phyloP scores from a whole-genome alignment of 2,797 vertebrate species.

The Momotus momota region DNA sequence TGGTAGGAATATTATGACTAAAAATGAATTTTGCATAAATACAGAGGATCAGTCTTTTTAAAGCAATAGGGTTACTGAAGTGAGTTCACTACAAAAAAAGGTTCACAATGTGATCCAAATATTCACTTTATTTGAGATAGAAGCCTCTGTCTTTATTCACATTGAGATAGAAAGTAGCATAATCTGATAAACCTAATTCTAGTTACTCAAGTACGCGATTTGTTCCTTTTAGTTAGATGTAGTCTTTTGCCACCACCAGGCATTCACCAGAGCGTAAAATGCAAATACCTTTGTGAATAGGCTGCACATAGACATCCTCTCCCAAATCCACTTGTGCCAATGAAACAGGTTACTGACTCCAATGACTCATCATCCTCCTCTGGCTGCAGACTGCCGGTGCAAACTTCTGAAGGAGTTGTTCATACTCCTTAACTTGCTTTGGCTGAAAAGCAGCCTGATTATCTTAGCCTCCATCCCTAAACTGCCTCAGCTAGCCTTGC shows the following conservation, averaged over 20 bases:
- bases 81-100: background rate
- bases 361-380: fast-evolving
- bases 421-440: background rate
- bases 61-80: background rate
- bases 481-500: background rate
- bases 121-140: background rate
- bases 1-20: background rate
- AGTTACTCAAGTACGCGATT: background rate
- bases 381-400: background rate
- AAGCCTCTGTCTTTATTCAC: background rate
- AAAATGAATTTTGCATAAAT: background rate
- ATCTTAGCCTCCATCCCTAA: background rate
- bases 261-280: background rate
- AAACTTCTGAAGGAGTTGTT: background rate
- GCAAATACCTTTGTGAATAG: background rate
- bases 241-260: background rate
- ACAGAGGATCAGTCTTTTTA: background rate
- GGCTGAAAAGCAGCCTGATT: background rate
- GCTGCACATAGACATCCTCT: background rate
- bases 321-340: background rate
- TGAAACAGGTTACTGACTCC: background rate
- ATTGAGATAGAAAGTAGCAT: background rate
- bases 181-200: background rate
- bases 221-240: background rate
- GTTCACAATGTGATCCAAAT: background rate